These are phyloP conservation scores for Bactericera cockerelli DNA, from an alignment of 1,140 invertebrate species.

Conservation along the genomic window DNA sequence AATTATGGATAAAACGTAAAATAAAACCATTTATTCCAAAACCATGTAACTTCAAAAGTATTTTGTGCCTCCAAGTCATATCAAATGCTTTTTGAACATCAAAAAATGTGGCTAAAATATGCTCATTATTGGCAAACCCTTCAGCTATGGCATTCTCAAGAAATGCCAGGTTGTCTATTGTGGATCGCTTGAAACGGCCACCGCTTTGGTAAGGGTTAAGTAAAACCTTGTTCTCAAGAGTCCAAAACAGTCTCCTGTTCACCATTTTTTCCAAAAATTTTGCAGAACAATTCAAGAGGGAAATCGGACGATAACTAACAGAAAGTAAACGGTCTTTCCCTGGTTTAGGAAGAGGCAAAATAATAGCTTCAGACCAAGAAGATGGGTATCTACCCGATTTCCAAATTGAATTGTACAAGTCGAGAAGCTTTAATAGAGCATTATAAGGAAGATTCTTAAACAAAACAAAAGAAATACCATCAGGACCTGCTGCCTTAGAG, in stretches of 20 bases:
- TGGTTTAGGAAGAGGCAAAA: constrained; percentile 11
- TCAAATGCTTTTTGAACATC: constrained; percentile 14
- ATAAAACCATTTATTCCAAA: background rate
- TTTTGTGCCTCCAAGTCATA: constrained; percentile 2
- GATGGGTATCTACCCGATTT: background rate
- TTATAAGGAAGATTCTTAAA: background rate
- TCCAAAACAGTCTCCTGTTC: constrained; percentile 5
- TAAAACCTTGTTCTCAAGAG: background rate
- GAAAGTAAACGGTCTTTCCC: background rate
- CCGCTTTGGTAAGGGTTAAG: constrained; percentile 1
- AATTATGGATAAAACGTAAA: background rate
- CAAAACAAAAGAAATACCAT: background rate
- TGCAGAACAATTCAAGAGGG: background rate
- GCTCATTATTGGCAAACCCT: background rate
- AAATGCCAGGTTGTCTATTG: background rate
- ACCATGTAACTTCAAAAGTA: background rate
- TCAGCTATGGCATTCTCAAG: background rate
- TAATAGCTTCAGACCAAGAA: background rate
- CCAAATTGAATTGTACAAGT: constrained; percentile 8
- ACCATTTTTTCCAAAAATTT: constrained; percentile 15
- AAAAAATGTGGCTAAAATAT: background rate
- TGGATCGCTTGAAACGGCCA: background rate
- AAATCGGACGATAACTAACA: constrained; percentile 7
- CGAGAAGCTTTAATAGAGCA: background rate
- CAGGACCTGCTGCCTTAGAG: background rate